phyloP scores from a whole-genome alignment of 2,113 vertebrate species.

The Rhineura floridana region DNA sequence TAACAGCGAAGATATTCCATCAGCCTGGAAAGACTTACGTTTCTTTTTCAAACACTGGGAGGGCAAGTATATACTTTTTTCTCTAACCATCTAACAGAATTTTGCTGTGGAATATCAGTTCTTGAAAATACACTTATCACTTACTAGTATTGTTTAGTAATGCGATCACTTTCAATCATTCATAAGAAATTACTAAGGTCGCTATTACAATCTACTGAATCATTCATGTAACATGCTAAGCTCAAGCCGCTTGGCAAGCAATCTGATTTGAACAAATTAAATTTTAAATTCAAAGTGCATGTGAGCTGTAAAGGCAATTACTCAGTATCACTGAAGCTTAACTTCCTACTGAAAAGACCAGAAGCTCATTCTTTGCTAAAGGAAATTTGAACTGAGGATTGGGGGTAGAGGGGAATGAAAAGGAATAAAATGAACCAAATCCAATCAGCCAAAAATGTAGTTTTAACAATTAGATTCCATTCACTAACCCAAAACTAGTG shows the following conservation, averaged over 20 bases:
- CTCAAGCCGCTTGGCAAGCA: conserved; percentile 63
- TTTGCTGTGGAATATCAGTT: conserved; percentile 29
- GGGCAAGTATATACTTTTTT: neutral
- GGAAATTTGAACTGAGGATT: conserved; percentile 11
- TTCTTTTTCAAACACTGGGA: neutral
- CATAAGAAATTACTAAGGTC: conserved; percentile 71
- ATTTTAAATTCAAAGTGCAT: conserved; percentile 68
- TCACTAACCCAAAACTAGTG: conserved; percentile 43
- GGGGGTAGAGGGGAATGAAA: neutral
- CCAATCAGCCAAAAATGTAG: neutral
- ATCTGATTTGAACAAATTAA: conserved; percentile 70
- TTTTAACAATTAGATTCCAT: conserved; percentile 41
- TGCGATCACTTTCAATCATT: conserved; percentile 66
- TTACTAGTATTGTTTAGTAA: conserved; percentile 57
- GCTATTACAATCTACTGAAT: conserved; percentile 73
- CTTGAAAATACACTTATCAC: conserved; percentile 41
- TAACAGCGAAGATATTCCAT: neutral
- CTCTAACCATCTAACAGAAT: conserved; percentile 1
- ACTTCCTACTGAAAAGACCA: conserved; percentile 54
- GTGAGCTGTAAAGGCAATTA: conserved; percentile 68
- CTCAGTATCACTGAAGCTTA: conserved; percentile 62
- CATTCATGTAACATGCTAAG: conserved; percentile 69
- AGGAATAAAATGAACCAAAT: conserved; percentile 37
- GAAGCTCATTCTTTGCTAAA: conserved; percentile 62
- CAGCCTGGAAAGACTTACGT: neutral